A percentile compares a stretch with the other conserved stretches of the same genome.
Evolutionary conservation across 2,113 vertebrate genomes (phyloP).

Genomic region (Coracopsis vasa): DNA sequence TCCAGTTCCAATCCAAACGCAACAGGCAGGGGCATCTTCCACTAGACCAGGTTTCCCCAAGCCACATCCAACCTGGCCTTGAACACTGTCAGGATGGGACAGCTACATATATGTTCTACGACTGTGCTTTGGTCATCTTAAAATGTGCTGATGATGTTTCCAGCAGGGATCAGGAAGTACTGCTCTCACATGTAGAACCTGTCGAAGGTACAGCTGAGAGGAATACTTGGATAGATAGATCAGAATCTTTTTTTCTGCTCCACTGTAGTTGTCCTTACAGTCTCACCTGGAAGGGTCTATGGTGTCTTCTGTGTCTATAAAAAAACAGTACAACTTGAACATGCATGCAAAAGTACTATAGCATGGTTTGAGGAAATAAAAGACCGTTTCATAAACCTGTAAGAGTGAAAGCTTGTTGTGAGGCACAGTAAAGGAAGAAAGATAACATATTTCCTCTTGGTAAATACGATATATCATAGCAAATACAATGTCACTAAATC

Average conservation of each 20-base stretch:
- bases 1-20: neutral
- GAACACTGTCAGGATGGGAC: neutral
- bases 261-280: neutral
- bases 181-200: neutral
- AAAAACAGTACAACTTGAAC: neutral
- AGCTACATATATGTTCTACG: neutral
- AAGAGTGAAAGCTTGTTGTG: neutral
- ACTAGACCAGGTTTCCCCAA: neutral
- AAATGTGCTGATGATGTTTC: neutral
- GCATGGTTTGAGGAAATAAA: neutral
- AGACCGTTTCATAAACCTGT: neutral
- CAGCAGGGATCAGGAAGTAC: neutral
- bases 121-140: neutral
- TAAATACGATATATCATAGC: neutral
- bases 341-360: neutral
- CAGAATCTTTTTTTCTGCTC: neutral
- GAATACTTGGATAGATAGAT: neutral
- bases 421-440: neutral
- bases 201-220: neutral
- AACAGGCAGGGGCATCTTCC: neutral
- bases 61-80: neutral
- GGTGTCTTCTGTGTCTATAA: neutral
- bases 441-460: neutral
- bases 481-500: neutral
- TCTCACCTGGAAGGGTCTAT: neutral